Base-by-base conservation (phyloP, 2,797 vertebrate species). In the Numenius phaeopus region DNA sequence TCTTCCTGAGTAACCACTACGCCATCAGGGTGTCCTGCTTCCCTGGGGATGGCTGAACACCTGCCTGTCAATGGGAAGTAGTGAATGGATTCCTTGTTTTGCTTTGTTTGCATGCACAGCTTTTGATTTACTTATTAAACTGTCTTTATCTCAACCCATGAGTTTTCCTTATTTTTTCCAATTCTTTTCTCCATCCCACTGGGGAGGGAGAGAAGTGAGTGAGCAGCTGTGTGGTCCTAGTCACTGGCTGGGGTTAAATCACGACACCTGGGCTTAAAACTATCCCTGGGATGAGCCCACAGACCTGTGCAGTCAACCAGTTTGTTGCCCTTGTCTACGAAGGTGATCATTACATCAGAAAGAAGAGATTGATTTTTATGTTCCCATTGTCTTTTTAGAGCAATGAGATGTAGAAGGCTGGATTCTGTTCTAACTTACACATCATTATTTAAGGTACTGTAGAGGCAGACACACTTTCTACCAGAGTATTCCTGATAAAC, bases 221-320 rank as follows among this genome's bases (percentile, higher is more conserved):
- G 8, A 40, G 37, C 37, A 29, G 37, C 37, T 62, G 59, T 19
- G 17, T 40, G 27, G 18, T 40, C 26, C 18, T 39, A 39, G 37
- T 40, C 39, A 26, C 59, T 3, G 1, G 8, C 11, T 40, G 59
- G 37, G 26, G 26, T 62, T 62, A 62, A 62, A 29, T 29, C 26
- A 20, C 4, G 11, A 40, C 26, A 62, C 11, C 37, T 2, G 7
- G 29, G 12, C 26, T 80, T 62, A 27, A 52, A 67, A 19, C 46
- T 81, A 0, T 32, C 37, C 39, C 52, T 24, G 15, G 23, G 9
- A 20, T 47, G 20, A 89, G 22, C 52, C n/a, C 67, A 29, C 50
- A 59, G 37, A 54, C 29, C 49, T 62, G 21, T 0, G 0, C 16
- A 47, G 29, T 39, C 54, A 65, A 8, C 3, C 22, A 24, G 13